These are phyloP conservation scores for Lutjanus campechanus DNA, from an alignment of 2,797 vertebrate genomes.

Conservation along the genomic window DNA sequence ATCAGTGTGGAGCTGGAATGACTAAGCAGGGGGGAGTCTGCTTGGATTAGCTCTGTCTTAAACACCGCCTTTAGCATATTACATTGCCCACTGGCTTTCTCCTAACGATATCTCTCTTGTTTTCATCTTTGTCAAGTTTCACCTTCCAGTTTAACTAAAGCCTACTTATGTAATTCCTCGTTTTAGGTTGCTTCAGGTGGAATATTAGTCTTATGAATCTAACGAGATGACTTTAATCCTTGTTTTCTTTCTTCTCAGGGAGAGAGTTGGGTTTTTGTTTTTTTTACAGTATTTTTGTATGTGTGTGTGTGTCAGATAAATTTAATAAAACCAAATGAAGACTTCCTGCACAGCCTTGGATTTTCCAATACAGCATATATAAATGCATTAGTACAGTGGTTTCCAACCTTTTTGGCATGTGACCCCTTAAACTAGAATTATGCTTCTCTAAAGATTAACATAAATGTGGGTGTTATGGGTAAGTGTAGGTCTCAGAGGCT, in stretches of 20 bases:
- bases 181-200: constrained; percentile 47
- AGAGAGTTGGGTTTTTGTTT: constrained; percentile 3
- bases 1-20: constrained; percentile 61
- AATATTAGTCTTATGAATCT: constrained; percentile 39
- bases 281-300: constrained; percentile 6
- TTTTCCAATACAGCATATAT: constrained; percentile 5
- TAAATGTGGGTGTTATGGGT: not conserved
- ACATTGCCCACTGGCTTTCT: constrained; percentile 50
- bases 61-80: constrained; percentile 61
- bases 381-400: not conserved
- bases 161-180: constrained; percentile 46
- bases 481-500: not conserved
- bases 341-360: constrained; percentile 4
- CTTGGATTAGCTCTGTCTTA: constrained; percentile 65
- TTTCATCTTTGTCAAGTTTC: constrained; percentile 51
- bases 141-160: constrained; percentile 49
- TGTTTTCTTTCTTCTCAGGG: constrained; percentile 22
- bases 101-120: constrained; percentile 37
- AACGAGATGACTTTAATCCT: constrained; percentile 51
- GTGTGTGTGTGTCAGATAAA: constrained; percentile 19
- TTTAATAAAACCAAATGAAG: constrained; percentile 37
- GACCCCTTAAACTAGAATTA: constrained; percentile 29
- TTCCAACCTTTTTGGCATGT: constrained; percentile 8
- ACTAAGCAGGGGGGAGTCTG: constrained; percentile 56
- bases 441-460: not conserved